A percentile compares a stretch with the other conserved stretches of the same genome.
These are phyloP conservation scores for Harpalus rubripes DNA, from an alignment of 2,888 invertebrate species.

Conservation along the genomic window DNA sequence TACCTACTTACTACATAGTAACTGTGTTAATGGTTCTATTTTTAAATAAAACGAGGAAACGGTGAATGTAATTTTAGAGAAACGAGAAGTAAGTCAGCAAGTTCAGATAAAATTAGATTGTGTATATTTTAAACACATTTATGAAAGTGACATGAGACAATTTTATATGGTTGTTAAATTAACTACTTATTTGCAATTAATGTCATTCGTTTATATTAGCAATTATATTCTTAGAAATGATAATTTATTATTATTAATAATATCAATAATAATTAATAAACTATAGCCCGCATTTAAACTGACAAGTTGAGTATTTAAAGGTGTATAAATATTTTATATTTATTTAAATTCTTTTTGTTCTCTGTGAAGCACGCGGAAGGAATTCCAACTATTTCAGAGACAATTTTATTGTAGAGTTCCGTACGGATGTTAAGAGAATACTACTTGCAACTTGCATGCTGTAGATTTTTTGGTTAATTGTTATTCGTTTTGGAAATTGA, in stretches of 20 bases:
- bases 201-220: conserved; percentile 24
- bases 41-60: neutral
- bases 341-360: neutral
- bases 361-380: too few species aligned
- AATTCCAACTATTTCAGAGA: too few species aligned
- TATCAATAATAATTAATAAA: neutral
- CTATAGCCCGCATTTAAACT: neutral
- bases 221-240: conserved; percentile 16
- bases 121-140: conserved; percentile 21
- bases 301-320: neutral
- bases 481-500: too few species aligned
- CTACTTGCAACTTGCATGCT: too few species aligned
- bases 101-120: conserved; percentile 36
- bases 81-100: conserved; percentile 1
- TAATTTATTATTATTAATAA: conserved; percentile 1
- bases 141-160: conserved; percentile 41
- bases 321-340: neutral
- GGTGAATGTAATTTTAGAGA: conserved; percentile 30
- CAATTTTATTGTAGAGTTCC: too few species aligned
- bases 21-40: neutral
- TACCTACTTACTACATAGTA: neutral
- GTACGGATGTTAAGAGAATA: too few species aligned
- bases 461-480: too few species aligned
- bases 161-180: conserved; percentile 21
- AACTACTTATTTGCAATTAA: conserved; percentile 39